These are phyloP conservation scores for Agrilus mali DNA, from an alignment of 2,888 invertebrate genomes.

Conservation along the genomic window DNA sequence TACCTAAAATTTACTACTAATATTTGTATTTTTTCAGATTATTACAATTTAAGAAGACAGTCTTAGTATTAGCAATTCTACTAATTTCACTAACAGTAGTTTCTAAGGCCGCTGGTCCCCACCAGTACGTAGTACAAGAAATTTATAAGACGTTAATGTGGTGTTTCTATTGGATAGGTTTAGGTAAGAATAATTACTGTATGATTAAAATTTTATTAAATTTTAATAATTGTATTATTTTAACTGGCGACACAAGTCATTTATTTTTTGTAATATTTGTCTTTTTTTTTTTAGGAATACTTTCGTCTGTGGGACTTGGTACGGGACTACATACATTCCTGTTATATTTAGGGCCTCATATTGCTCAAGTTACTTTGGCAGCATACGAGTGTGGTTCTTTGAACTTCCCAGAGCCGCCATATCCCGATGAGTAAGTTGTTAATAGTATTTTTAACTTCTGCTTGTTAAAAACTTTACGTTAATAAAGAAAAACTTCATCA, in stretches of 20 bases:
- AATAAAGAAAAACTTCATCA: too few relatives aligned
- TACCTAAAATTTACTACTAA: too few relatives aligned
- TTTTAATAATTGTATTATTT: conserved; percentile 1
- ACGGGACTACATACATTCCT: conserved; percentile 98
- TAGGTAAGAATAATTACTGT: conserved; percentile 19
- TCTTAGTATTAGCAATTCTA: conserved; percentile 38
- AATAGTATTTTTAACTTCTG: conserved; percentile 1
- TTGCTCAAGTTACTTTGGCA: conserved; percentile 94
- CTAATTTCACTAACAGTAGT: conserved; percentile 39
- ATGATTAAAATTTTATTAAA: background rate
- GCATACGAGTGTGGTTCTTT: conserved; percentile 94
- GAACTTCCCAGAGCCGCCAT: conserved; percentile 95
- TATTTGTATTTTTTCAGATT: conserved; percentile 39
- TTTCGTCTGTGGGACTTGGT: conserved; percentile 95
- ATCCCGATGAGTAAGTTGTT: conserved; percentile 80
- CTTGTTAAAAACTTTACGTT: background rate
- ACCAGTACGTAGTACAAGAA: conserved; percentile 47
- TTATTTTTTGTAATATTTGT: background rate
- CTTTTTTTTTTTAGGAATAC: conserved; percentile 50
- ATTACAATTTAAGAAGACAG: conserved; percentile 46
- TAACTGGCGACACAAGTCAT: conserved; percentile 1
- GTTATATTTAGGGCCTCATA: conserved; percentile 97
- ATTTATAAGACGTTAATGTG: conserved; percentile 28
- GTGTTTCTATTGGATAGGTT: conserved; percentile 33
- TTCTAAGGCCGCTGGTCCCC: conserved; percentile 51